These are phyloP conservation scores for Epinotia demarniana DNA, from an alignment of 2,888 invertebrate species.

Conservation along the genomic window DNA sequence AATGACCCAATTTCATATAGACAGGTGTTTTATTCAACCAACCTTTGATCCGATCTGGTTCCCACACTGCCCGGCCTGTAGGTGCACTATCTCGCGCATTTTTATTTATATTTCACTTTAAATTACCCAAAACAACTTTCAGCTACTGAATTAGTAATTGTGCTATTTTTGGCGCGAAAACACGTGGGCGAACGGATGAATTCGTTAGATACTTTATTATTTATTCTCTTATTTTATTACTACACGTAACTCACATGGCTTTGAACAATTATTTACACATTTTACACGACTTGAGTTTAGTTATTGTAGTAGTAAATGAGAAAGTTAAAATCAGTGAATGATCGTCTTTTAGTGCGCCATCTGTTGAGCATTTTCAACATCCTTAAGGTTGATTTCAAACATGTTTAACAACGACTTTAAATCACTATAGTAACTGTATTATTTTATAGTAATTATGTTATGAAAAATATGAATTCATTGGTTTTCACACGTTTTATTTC, in stretches of 20 bases:
- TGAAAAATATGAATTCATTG: background rate
- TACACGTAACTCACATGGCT: conserved; percentile 16
- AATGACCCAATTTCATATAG: conserved; percentile 37
- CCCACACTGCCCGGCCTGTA: conserved; percentile 96
- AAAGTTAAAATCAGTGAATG: conserved; percentile 36
- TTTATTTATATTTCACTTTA: conserved; percentile 53
- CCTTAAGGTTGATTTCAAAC: background rate
- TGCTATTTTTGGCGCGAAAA: conserved; percentile 54
- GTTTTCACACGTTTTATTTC: background rate
- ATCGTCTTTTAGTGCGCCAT: conserved; percentile 30
- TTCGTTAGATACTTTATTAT: conserved; percentile 41
- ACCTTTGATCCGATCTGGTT: conserved; percentile 98
- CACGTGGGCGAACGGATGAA: conserved; percentile 51
- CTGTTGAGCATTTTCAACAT: conserved; percentile 16
- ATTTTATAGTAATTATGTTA: background rate
- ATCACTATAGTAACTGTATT: background rate
- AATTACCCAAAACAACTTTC: conserved; percentile 56
- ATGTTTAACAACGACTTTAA: too few relatives aligned
- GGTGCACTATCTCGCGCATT: conserved; percentile 97
- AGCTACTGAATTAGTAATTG: conserved; percentile 48
- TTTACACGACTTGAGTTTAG: conserved; percentile 28
- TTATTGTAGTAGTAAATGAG: conserved; percentile 37
- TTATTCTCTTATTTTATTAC: conserved; percentile 32
- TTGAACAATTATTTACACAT: conserved; percentile 40
- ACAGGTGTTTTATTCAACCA: conserved; percentile 45